phyloP scores from a whole-genome alignment of 2,797 vertebrate species.

The Chromobotia macracanthus region DNA sequence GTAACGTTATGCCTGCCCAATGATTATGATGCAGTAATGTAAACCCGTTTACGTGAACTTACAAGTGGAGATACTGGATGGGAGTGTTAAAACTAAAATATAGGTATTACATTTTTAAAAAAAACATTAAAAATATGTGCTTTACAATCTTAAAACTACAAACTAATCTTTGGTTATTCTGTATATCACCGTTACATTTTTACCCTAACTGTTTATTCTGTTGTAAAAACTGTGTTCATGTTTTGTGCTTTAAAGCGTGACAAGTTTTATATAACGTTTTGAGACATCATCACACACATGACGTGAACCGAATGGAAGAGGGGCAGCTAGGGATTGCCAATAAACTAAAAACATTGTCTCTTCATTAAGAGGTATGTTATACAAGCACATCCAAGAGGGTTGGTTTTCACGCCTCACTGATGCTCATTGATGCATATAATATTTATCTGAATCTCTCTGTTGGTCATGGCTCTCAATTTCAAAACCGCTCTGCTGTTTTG shows the following conservation, averaged over 20 bases:
- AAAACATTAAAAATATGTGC: not conserved
- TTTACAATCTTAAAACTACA: not conserved
- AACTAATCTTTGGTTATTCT: too few species aligned
- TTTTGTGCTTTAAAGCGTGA: too few species aligned
- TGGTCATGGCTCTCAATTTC: constrained; percentile 54
- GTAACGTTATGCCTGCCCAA: constrained; percentile 18
- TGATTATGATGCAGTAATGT: not conserved
- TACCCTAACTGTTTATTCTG: too few species aligned
- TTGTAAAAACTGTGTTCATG: too few species aligned
- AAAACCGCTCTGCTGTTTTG: constrained; percentile 62
- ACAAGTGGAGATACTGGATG: not conserved
- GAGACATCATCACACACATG: not conserved
- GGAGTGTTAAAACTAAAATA: not conserved
- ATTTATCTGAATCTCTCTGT: constrained; percentile 63
- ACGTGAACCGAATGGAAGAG: not conserved
- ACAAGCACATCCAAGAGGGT: constrained; percentile 10
- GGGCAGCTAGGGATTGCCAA: not conserved
- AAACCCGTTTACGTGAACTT: not conserved
- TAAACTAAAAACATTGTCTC: not conserved
- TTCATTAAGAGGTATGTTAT: constrained; percentile 9
- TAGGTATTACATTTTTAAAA: too few species aligned
- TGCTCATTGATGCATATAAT: constrained; percentile 60
- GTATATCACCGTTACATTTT: too few species aligned
- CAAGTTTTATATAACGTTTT: too few species aligned
- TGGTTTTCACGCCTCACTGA: constrained; percentile 57